Conservation (phyloP, 2,888 invertebrate species). For the Microplitis manilae region DNA sequence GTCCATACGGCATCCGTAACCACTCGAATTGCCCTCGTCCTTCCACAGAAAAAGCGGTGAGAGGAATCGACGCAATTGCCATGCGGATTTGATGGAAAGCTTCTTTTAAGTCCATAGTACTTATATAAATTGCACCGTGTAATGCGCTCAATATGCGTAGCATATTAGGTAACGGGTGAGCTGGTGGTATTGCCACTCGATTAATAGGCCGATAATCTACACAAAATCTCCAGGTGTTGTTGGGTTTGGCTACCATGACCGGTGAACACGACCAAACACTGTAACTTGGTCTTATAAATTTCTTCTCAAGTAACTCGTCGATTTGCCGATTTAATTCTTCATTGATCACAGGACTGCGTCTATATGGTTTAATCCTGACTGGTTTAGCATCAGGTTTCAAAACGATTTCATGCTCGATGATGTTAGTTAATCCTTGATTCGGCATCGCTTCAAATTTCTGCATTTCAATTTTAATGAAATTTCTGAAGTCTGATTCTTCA, state of each 20-base stretch:
- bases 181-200: neutral
- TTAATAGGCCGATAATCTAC: neutral
- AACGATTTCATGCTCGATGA: neutral
- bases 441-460: neutral
- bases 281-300: neutral
- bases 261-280: neutral
- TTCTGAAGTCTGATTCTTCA: neutral
- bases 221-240: neutral
- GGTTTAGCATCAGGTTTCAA: neutral
- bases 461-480: neutral
- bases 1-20: slow-evolving; percentile 45
- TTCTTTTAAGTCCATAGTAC: neutral
- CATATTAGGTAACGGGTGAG: neutral
- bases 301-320: neutral
- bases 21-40: slow-evolving; percentile 40
- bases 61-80: slow-evolving; percentile 19
- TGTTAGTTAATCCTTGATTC: neutral
- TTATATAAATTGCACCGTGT: neutral
- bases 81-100: neutral
- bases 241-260: neutral
- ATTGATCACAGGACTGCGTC: neutral
- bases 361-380: neutral
- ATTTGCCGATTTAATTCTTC: neutral
- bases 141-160: neutral
- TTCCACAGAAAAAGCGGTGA: slow-evolving; percentile 45